Evolutionary conservation across 2,113 vertebrate species (phyloP), one percentile per base, ranked within the genome.

Genomic region (Hiodon tergisus): DNA sequence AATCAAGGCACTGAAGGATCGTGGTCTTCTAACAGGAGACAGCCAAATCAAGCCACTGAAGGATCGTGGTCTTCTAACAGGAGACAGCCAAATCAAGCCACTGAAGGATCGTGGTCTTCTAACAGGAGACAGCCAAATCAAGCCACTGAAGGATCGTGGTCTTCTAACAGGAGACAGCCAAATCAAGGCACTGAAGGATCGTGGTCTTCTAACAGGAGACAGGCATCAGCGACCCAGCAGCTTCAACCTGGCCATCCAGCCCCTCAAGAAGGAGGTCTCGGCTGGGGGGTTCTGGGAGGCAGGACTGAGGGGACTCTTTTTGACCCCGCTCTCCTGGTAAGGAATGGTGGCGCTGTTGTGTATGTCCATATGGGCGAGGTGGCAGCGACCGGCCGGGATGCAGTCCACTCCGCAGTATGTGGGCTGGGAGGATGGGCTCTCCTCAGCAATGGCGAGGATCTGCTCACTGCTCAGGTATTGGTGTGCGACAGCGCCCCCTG

Each of bases 381-480:
- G 31, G 2, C 93, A 94, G 71, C 88, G 89, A 83, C 94, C 95
- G 61, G 94, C 93, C 1, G 94, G 85, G 87, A 98, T 93, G 86
- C 95, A 96, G 89, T 98, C 96, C 0, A 93, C 90, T 0, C 95
- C 95, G 0, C 94, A 94, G 71, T 90, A 83, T 90, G 62, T 94
- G 91, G 91, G 87, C 0, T 86, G 87, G 2, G 77, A 79, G 1
- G 89, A 80, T 0, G 90, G 59, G 72, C 81, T 92, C 83, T 98
- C 96, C 86, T 99, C 96, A 0, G 87, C 78, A 81, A 96, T 95
- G 9, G 92, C 85, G 8, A 93, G 83, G 84, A 99, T 97, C n/a
- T 94, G 89, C 76, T 99, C 96, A 1, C 95, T 98, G 69, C 97
- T 99, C 87, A 95, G 93, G 78, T 94, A 96, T 8, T 93, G 88